Percentiles rank a stretch among this genome's conserved stretches.
Evolutionary conservation across 2,888 invertebrate species (phyloP).

Genomic region (Venustoraphidia nigricollis): DNA sequence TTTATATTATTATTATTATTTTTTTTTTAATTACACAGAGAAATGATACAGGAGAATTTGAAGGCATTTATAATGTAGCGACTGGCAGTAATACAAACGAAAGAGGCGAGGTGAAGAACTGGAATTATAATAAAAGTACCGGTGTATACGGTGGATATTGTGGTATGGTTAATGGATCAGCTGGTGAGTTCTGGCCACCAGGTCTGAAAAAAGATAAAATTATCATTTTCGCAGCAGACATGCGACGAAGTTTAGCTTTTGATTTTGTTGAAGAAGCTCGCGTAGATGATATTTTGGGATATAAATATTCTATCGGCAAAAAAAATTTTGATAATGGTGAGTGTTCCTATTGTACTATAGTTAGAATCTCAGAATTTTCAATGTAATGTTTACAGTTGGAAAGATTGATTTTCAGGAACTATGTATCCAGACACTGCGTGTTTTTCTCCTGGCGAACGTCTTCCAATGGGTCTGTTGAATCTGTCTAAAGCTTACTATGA

Average conservation of each 20-base stretch:
- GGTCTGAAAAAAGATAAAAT: constrained; percentile 40
- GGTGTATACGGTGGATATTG: constrained; percentile 38
- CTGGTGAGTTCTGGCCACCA: constrained; percentile 68
- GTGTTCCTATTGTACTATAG: constrained; percentile 6
- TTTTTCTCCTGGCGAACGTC: constrained; percentile 56
- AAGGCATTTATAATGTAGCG: constrained; percentile 58
- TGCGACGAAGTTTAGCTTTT: constrained; percentile 52
- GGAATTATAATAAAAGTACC: constrained; percentile 51
- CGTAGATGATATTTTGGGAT: constrained; percentile 43
- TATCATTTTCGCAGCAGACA: constrained; percentile 52
- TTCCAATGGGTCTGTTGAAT: constrained; percentile 57
- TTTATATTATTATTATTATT: background rate
- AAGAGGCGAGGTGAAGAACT: constrained; percentile 52
- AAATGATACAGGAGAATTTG: constrained; percentile 54
- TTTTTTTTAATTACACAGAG: constrained; percentile 34
- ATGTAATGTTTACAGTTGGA: background rate
- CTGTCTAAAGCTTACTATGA: constrained; percentile 59
- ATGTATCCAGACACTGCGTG: constrained; percentile 43
- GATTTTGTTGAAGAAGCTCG: constrained; percentile 41
- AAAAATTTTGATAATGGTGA: constrained; percentile 51
- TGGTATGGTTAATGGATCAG: constrained; percentile 51
- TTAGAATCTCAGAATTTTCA: background rate
- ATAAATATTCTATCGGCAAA: constrained; percentile 46
- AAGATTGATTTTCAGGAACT: constrained; percentile 29
- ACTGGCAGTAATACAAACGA: constrained; percentile 43